Evolutionary conservation across 35 echinoderm and acorn worm species (phyloP).

Genomic region (Ptychodera flava): DNA sequence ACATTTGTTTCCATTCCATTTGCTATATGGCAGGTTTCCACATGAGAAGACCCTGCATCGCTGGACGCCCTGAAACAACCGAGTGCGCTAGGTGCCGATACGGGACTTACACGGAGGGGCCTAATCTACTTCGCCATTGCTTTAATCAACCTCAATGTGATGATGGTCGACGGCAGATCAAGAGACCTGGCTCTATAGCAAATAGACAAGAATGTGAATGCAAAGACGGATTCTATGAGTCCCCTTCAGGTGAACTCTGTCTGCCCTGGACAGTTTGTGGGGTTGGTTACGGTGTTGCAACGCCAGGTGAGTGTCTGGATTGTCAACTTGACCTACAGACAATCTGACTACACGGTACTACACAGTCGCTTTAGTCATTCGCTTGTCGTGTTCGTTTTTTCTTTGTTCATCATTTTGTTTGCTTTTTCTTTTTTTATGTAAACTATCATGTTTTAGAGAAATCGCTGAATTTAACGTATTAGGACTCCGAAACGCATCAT

Average conservation of each 20-base stretch:
- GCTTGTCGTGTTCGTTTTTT: no score
- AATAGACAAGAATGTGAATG: background rate
- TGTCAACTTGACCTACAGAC: no score
- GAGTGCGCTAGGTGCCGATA: background rate
- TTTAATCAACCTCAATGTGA: background rate
- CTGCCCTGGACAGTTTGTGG: background rate
- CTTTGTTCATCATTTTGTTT: no score
- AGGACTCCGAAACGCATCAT: no score
- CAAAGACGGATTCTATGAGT: background rate
- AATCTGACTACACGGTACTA: no score
- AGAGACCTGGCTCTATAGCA: background rate
- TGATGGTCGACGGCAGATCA: background rate
- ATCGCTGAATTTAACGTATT: no score
- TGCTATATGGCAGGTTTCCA: no score
- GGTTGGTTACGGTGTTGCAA: background rate
- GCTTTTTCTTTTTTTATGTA: no score
- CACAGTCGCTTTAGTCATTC: no score
- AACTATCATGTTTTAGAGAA: no score
- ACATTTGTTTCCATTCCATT: no score
- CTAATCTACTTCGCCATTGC: background rate
- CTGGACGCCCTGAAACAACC: background rate
- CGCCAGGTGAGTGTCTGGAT: background rate
- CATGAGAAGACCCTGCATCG: background rate
- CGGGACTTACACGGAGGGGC: background rate
- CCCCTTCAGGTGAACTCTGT: background rate